Evolutionary conservation across 2,797 vertebrate genomes (phyloP), one percentile per base, ranked within the genome.

Genomic region (Onychomys arenicola): DNA sequence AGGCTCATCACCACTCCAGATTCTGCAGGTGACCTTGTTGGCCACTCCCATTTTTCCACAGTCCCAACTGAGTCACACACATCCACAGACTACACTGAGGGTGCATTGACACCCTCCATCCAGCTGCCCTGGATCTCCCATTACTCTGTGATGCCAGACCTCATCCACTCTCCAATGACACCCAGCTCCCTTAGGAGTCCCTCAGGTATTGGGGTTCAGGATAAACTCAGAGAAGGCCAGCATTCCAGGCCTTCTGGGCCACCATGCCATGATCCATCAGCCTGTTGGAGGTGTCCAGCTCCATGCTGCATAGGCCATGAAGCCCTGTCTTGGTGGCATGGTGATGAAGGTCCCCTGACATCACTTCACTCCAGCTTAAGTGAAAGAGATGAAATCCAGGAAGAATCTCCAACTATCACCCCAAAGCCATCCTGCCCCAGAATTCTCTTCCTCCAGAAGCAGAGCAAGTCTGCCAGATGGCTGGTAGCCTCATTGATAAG

Each of bases 321-420:
- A 49, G 40, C 12, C 25, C 43, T 14, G 17, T 17, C 49, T 78
- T 16, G 0, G 0, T 1, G 27, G 40, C 61, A 49, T 5, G 2
- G n/a, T 0, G 21, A 2, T 32, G 0, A 0, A 25, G 49, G 49
- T 46, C 4, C 37, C 17, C 25, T 2, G 0, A 61, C 12, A 25
- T 21, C 57, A 9, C 67, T 71, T 32, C 19, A 5, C 3, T 16
- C 40, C 46, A 19, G 23, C 3, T 52, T 69, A 83, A 13, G 59
- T 27, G 40, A 71, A 71, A 43, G 86, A 80, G 82, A 8, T 1
- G 63, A 9, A 3, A 80, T 8, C 21, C 43, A 0, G 0, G 67
- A 2, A n/a, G 32, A 10, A 34, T 19, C 17, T 89, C 75, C 3
- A 0, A 10, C 61, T 90, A 14, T 4, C 40, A 75, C 11, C 69